These are phyloP conservation scores for Lycodopsis pacificus DNA, from an alignment of 2,797 vertebrate genomes.

Conservation along the genomic window DNA sequence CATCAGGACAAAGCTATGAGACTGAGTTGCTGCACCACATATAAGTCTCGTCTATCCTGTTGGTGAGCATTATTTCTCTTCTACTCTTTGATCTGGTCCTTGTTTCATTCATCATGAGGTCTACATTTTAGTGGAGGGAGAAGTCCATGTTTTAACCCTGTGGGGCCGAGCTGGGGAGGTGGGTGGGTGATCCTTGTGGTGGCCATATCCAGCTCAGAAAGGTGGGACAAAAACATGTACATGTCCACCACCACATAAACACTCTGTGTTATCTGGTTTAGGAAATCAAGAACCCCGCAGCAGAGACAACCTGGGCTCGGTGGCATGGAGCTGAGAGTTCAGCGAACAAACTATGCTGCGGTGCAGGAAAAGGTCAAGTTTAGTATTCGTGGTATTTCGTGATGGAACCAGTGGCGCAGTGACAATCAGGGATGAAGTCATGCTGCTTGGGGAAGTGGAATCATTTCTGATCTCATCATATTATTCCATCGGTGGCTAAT, in stretches of 20 bases:
- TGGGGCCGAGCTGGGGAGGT: too few relatives aligned
- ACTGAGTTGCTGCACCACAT: not conserved
- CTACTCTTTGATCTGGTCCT: not conserved
- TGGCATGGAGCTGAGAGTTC: slow-evolving; percentile 3
- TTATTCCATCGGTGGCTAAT: slow-evolving; percentile 57
- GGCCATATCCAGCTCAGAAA: not conserved
- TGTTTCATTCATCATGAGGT: not conserved
- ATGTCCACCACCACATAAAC: not conserved
- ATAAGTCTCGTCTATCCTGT: not conserved
- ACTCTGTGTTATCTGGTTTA: not conserved
- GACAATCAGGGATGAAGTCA: slow-evolving; percentile 47
- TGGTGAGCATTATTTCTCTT: not conserved
- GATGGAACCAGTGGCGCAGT: slow-evolving; percentile 43
- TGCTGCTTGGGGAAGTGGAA: slow-evolving; percentile 51
- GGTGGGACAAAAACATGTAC: not conserved
- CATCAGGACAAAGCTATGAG: not conserved
- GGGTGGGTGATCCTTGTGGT: not conserved
- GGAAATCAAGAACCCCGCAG: not conserved
- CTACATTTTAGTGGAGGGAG: not conserved
- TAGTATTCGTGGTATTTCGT: slow-evolving; percentile 28
- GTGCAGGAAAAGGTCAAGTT: slow-evolving; percentile 29
- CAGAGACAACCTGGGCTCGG: too few relatives aligned
- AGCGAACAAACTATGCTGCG: not conserved
- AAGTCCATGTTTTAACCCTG: not conserved
- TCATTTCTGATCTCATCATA: slow-evolving; percentile 54